These are phyloP conservation scores for Formica exsecta DNA, from an alignment of 1,140 invertebrate species.

Conservation along the genomic window DNA sequence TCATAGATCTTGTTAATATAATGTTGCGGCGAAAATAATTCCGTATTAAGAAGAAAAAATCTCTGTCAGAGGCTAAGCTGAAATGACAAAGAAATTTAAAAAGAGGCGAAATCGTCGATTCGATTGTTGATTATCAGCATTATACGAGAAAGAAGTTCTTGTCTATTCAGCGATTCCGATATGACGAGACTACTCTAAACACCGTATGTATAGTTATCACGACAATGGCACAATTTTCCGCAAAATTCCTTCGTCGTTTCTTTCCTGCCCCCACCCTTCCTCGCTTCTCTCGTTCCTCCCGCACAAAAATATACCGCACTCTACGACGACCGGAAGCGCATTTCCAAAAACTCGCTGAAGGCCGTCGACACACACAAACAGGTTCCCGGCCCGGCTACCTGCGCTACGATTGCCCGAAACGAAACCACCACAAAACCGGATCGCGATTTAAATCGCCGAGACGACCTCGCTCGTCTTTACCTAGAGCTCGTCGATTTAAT, in stretches of 20 bases:
- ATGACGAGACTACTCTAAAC: neutral
- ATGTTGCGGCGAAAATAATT: neutral
- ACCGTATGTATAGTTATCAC: slow-evolving; percentile 25
- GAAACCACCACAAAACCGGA: slow-evolving; percentile 45
- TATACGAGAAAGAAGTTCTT: neutral
- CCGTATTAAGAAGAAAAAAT: too few species aligned
- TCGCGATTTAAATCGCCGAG: slow-evolving; percentile 53
- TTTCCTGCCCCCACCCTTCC: neutral
- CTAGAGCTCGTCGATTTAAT: slow-evolving; percentile 1
- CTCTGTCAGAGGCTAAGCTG: neutral
- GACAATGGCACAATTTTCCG: slow-evolving; percentile 7
- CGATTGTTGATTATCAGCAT: neutral
- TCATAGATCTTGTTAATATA: neutral
- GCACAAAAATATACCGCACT: slow-evolving; percentile 43
- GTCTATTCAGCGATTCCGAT: neutral
- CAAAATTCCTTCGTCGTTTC: slow-evolving; percentile 19
- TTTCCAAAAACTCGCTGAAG: slow-evolving; percentile 62
- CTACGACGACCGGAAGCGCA: slow-evolving; percentile 55
- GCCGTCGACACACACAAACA: slow-evolving; percentile 48
- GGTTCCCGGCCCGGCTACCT: slow-evolving; percentile 6
- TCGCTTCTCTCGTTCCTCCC: neutral
- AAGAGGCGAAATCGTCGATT: neutral
- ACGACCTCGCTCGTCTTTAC: slow-evolving; percentile 12
- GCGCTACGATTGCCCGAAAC: neutral
- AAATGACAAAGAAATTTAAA: neutral